Evolutionary conservation across 2,113 vertebrate genomes (phyloP), one percentile per base, ranked within the genome.

Genomic region (Ptychochromis oligacanthus): DNA sequence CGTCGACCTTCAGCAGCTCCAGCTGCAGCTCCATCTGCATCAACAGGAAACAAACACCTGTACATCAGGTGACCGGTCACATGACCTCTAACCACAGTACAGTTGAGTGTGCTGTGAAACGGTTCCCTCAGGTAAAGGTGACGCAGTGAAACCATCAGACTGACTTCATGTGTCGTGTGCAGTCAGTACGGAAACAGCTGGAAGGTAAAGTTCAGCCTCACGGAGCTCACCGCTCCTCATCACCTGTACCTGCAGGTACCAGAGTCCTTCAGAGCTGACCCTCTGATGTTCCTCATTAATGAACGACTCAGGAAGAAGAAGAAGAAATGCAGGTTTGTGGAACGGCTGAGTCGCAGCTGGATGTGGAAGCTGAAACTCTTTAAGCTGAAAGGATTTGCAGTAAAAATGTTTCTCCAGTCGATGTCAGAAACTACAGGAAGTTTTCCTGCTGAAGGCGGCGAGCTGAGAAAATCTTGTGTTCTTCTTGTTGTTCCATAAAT

Each of bases 1-100:
- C 94, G 88, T 97, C 96, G 78, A 96, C n/a, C 85, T 81, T 83
- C 88, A 99, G 77, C 22, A 98, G 93, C 93, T 98, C 96, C 85
- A 88, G 46, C 93, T 97, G 93, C 87, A 98, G 86, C 83, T 93
- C 96, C 77, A 95, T 92, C 98, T 99, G 92, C n/a, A 91, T 46
- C 58, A 81, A 40, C 31, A 43, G 2, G 18, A 59, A 34, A 24
- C 55, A 24, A 38, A 56, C 56, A 54, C 46, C 24, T 28, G 49
- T 18, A 24, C 43, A 14, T 76, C 67, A 75, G 4, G 22, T 77
- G 43, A 70, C 65, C 64, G 49, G 26, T 72, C 65, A n/a, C 43
- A 8, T 72, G 65, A 72, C 65, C 20, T 31, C 65, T 52, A 72
- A 26, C 24, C 65, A 26, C 3, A 3, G 9, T 11, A 40, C 64